Evolutionary conservation across 2,113 vertebrate species (phyloP), one percentile per base, ranked within the genome.

Genomic region (Illadopsis cleaveri): DNA sequence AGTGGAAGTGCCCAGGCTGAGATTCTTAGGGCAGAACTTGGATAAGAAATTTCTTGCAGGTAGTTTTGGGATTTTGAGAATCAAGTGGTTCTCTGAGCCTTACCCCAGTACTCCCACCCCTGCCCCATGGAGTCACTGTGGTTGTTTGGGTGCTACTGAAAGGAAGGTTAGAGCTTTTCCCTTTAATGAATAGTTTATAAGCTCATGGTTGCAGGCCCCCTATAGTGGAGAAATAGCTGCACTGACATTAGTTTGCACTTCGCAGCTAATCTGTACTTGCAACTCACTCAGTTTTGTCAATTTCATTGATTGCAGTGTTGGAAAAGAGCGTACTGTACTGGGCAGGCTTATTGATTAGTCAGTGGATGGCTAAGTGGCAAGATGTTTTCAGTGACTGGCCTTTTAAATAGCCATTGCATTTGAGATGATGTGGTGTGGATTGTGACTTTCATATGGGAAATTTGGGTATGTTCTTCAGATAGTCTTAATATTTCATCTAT

Each of bases 91-190:
- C 51, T 84, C 51, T 68, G 51, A 73, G 9, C 62, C 11, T 50
- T 31, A 35, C 15, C 23, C 4, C 17, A 30, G 11, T 37, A 77
- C 20, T 25, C 28, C 12, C 3, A 57, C 2, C 2, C 6, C 9
- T 8, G 8, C 5, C 8, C 24, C 6, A 23, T 0, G 0, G 56
- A 51, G 25, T 72, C 40, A 22, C 17, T 0, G 0, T 50, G 23
- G n/a, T 54, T 70, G 16, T 19, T 89, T 84, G 30, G 17, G 15
- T 86, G 51, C 51, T 58, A 22, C 33, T 51, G 50, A 65, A 75
- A 73, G 71, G 38, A 66, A 70, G 7, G 27, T 18, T 38, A 25
- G 38, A 80, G 24, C 8, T 86, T 84, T 60, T 6, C 8, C 14
- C 28, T 90, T 66, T 65, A 18, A 12, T n/a, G 15, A 37, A 48